These are phyloP conservation scores for Pitangus sulphuratus DNA, from an alignment of 2,797 vertebrate genomes.

Conservation along the genomic window DNA sequence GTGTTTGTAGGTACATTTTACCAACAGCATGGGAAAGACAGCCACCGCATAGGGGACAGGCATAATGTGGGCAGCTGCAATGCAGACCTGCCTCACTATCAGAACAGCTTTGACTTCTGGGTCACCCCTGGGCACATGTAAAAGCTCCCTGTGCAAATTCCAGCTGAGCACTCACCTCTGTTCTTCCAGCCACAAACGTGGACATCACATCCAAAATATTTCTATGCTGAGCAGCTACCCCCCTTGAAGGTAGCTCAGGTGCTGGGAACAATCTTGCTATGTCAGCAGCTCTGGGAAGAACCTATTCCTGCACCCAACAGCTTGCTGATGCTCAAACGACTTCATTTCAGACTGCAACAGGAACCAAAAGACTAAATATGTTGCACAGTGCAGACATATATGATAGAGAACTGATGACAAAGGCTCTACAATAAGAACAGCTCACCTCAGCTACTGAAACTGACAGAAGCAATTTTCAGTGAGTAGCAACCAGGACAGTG, in stretches of 20 bases:
- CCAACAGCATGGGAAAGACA: not conserved
- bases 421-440: not conserved
- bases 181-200: not conserved
- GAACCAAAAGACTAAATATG: accelerated
- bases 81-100: not conserved
- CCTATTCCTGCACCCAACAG: not conserved
- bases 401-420: not conserved
- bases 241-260: not conserved
- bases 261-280: not conserved
- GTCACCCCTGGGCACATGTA: not conserved
- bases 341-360: not conserved
- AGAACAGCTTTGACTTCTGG: not conserved
- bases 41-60: not conserved
- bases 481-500: not conserved
- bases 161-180: not conserved
- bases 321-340: not conserved
- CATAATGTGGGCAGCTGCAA: not conserved
- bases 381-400: not conserved
- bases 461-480: not conserved
- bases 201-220: not conserved
- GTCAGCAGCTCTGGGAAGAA: not conserved
- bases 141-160: not conserved
- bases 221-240: not conserved
- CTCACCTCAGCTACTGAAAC: not conserved
- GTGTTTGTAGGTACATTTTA: not conserved